Evolutionary conservation across 2,888 invertebrate genomes (phyloP).

Genomic region (Hofmannophila pseudospretella): DNA sequence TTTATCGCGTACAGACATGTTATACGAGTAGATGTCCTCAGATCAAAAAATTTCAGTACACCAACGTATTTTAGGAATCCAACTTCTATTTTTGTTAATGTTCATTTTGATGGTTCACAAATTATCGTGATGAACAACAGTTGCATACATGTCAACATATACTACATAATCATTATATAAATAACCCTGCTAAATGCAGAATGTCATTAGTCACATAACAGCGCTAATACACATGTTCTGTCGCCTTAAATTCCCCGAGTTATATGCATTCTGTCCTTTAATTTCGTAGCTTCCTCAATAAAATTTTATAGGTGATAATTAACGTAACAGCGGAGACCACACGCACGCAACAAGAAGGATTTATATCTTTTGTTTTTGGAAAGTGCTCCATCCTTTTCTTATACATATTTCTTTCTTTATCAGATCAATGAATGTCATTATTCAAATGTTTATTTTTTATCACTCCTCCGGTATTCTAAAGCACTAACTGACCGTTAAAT

Average conservation of each 20-base stretch:
- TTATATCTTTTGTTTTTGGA: slow-evolving; percentile 17
- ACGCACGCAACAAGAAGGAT: slow-evolving; percentile 19
- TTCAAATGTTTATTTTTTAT: not conserved
- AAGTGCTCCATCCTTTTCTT: slow-evolving; percentile 4
- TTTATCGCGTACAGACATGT: too few relatives aligned
- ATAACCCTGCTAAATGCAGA: slow-evolving; percentile 5
- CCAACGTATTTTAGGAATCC: too few relatives aligned
- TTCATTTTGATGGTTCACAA: too few relatives aligned
- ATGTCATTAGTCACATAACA: slow-evolving; percentile 11
- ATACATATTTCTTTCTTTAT: not conserved
- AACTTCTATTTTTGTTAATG: too few relatives aligned
- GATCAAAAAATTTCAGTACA: too few relatives aligned
- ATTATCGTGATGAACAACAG: too few relatives aligned
- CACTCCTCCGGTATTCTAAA: not conserved
- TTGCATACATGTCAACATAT: too few relatives aligned
- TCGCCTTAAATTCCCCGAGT: slow-evolving; percentile 23
- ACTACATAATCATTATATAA: not conserved
- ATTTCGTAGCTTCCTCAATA: slow-evolving; percentile 66
- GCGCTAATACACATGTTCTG: slow-evolving; percentile 24
- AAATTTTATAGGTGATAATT: slow-evolving; percentile 65
- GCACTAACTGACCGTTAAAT: not conserved
- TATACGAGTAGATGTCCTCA: too few relatives aligned
- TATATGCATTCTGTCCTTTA: slow-evolving; percentile 36
- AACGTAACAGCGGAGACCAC: slow-evolving; percentile 40
- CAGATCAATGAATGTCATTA: not conserved